Evolutionary conservation across 2,888 invertebrate genomes (phyloP).

Genomic region (Drosophila anceps): DNA sequence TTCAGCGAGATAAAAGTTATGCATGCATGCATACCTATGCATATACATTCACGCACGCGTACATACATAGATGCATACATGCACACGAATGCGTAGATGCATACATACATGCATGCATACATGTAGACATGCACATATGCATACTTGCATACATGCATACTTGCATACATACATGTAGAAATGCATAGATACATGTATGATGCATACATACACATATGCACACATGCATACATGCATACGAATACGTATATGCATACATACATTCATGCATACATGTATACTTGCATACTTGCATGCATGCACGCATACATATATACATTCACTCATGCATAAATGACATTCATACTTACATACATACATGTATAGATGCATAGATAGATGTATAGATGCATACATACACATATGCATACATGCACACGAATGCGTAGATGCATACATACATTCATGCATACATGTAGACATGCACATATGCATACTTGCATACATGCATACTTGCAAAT

Average conservation of each 20-base stretch:
- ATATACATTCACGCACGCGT: neutral
- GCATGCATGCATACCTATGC: too few species aligned
- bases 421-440: neutral
- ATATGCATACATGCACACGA: too few species aligned
- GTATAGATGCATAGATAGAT: neutral
- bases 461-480: too few species aligned
- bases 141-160: neutral
- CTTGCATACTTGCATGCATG: neutral
- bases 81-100: neutral
- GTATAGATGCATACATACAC: neutral
- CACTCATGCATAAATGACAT: neutral
- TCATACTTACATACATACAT: too few species aligned
- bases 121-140: neutral
- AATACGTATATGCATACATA: too few species aligned
- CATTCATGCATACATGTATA: too few species aligned
- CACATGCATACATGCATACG: too few species aligned
- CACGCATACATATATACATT: neutral
- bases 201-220: too few species aligned
- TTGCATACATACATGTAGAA: neutral
- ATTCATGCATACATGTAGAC: too few species aligned
- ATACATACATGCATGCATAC: neutral
- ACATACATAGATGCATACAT: neutral
- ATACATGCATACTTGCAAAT: too few species aligned
- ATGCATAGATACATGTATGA: too few species aligned
- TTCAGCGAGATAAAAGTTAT: too few species aligned